Evolutionary conservation across 2,113 vertebrate genomes (phyloP), one percentile per base, ranked within the genome.

Genomic region (Haemorhous mexicanus): DNA sequence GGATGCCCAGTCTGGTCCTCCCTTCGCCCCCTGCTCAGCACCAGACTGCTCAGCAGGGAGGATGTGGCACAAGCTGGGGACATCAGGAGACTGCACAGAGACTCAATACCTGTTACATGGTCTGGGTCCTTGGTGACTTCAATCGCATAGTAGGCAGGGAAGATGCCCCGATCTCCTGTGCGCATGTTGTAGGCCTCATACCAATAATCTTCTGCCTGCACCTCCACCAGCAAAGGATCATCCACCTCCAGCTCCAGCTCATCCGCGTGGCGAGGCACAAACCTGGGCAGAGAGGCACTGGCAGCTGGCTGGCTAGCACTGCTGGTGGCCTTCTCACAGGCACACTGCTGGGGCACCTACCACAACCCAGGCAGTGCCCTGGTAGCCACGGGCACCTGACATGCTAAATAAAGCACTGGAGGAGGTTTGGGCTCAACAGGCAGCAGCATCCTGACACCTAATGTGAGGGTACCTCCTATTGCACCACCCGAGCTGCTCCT

Each of bases 111-210:
- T 98, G 98, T 98, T 87, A 98, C 76, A 9, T 97, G 98, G 50
- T 99, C 99, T 0, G 97, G 86, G 69, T 99, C 99, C 98, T 98
- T 99, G 96, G 98, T 97, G 95, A 99, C 98, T 95, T 99, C 99
- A 1, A 98, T 98, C 67, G 99, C 99, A 2, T 99, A 99, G 96
- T 99, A 99, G 66, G 99, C 99, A 9, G 99, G 99, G 87, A 99
- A 99, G 96, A 99, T 98, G 28, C 99, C 99, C 6, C 96, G 98
- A 69, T 98, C 98, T 0, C 99, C 99, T 0, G 98, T 99, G 79
- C 99, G 97, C 99, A 99, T 99, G 96, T 99, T 99, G 98, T 99
- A 99, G 75, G 99, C 99, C 93, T 99, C 99, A 3, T 99, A 99
- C 99, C 99, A 99, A 93, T 98, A 99, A 96, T 99, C 99, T 90